Evolutionary conservation across 2,888 invertebrate species (phyloP).

Genomic region (Rhamphomyia laevipes): DNA sequence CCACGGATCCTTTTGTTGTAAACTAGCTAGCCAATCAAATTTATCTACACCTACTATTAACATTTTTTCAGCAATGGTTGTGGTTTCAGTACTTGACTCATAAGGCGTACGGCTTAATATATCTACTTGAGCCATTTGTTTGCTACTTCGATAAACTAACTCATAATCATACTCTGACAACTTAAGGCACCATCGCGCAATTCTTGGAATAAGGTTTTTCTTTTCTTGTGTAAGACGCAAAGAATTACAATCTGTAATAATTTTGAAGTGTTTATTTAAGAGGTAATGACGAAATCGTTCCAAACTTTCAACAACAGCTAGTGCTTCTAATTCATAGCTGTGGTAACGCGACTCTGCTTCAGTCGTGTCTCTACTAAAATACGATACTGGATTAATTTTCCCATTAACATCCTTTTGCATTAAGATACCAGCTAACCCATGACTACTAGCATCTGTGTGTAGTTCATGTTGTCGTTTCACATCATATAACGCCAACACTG

Average conservation of each 20-base stretch:
- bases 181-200: constrained; percentile 6
- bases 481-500: background rate
- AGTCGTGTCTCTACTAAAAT: constrained; percentile 3
- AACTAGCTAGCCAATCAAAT: constrained; percentile 12
- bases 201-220: constrained; percentile 1
- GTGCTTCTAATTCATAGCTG: constrained; percentile 2
- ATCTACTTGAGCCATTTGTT: background rate
- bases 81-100: background rate
- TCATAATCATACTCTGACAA: constrained; percentile 3
- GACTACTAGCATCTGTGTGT: constrained; percentile 4
- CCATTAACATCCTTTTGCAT: no score
- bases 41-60: constrained; percentile 2
- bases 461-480: background rate
- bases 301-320: constrained; percentile 2
- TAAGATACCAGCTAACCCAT: constrained; percentile 3
- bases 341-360: background rate
- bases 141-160: background rate
- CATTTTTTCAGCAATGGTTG: background rate
- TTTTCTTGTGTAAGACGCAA: background rate
- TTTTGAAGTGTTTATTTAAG: background rate
- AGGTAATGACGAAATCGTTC: constrained; percentile 1
- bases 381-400: background rate
- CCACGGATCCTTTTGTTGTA: constrained; percentile 11
- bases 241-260: constrained; percentile 6
- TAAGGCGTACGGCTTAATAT: background rate